Percentiles rank a stretch among this genome's conserved stretches.
These are phyloP conservation scores for Bimastos eiseni DNA, from an alignment of 2,888 invertebrate species.

Conservation along the genomic window DNA sequence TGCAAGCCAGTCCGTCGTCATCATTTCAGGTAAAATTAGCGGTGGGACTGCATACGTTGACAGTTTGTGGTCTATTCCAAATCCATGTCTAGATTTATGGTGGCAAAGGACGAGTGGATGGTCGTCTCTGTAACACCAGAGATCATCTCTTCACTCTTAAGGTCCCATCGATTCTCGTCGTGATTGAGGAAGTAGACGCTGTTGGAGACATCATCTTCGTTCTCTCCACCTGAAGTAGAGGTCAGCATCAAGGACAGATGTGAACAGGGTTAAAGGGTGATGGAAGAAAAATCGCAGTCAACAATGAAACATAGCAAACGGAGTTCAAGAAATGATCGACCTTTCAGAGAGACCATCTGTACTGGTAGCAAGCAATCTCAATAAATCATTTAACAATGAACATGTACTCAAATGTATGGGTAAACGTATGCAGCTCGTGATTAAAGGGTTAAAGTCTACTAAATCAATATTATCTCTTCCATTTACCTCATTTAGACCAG, in stretches of 20 bases:
- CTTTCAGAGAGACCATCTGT: not conserved
- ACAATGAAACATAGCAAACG: not conserved
- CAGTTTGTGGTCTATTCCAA: not conserved
- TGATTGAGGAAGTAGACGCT: slow-evolving; percentile 34
- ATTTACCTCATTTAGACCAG: too few species aligned
- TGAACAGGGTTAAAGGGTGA: too few species aligned
- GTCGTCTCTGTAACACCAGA: slow-evolving; percentile 41
- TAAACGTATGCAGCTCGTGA: too few species aligned
- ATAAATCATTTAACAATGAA: too few species aligned
- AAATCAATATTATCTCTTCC: not conserved
- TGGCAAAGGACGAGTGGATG: slow-evolving; percentile 41
- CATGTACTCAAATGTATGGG: too few species aligned
- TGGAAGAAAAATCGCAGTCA: not conserved
- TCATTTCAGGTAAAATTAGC: not conserved
- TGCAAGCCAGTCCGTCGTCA: not conserved
- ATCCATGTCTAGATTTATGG: slow-evolving; percentile 21
- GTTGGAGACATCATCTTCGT: slow-evolving; percentile 38
- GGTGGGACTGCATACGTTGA: not conserved
- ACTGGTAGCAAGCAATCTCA: not conserved
- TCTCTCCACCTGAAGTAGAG: slow-evolving; percentile 36
- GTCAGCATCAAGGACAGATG: not conserved
- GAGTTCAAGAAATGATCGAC: not conserved
- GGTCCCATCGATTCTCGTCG: slow-evolving; percentile 36
- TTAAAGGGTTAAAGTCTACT: too few species aligned
- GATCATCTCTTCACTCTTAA: slow-evolving; percentile 41